Conservation (phyloP, 2,113 vertebrate species). For the Dicentrarchus labrax region DNA sequence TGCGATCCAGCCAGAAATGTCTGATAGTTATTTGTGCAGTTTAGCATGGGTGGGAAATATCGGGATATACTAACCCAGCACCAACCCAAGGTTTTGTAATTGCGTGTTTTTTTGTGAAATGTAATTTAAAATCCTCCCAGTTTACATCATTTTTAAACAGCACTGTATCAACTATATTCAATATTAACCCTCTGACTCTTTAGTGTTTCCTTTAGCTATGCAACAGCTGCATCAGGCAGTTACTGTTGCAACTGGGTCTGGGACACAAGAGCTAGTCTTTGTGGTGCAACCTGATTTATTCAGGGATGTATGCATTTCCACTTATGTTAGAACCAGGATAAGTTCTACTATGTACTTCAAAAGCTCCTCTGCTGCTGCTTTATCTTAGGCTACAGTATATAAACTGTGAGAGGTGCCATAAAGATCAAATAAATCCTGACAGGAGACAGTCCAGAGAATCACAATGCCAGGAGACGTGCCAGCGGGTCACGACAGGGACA, state of each 20-base stretch:
- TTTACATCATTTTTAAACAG: background rate
- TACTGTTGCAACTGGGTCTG: background rate
- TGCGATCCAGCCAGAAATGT: too few species aligned
- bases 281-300: background rate
- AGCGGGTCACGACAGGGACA: conserved; percentile 72
- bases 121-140: background rate
- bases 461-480: conserved; percentile 69
- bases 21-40: too few species aligned
- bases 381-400: conserved; percentile 65
- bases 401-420: conserved; percentile 67
- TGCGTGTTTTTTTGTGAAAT: background rate
- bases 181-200: background rate
- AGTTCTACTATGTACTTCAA: background rate
- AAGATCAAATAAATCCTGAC: conserved; percentile 77
- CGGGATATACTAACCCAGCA: background rate
- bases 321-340: background rate
- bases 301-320: background rate
- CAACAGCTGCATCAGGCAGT: too few species aligned
- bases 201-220: background rate
- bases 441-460: conserved; percentile 68
- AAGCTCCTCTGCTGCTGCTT: conserved; percentile 49
- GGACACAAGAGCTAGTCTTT: background rate
- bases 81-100: background rate
- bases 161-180: background rate
- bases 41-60: background rate